Evolutionary conservation across 2,888 invertebrate species (phyloP), one percentile per base, ranked within the genome.

Genomic region (Cybosia mesomella): DNA sequence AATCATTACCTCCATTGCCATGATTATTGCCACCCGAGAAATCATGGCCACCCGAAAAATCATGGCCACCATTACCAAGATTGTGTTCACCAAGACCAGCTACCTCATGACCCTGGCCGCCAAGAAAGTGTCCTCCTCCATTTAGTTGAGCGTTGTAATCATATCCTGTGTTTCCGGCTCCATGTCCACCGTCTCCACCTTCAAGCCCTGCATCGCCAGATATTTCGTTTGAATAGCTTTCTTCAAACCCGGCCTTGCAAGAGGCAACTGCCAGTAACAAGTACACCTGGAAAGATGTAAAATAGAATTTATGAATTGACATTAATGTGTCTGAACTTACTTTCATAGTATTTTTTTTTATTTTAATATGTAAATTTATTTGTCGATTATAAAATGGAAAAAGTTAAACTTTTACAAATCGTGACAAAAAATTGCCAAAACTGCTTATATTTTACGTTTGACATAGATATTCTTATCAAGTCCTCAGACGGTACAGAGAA

Each of bases 201-300:
- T 75, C 83, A 53, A 85, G 83, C 36, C 86, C 86, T 24, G 84
- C 88, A 71, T 85, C 88, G 66, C 86, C 88, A 18, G 77, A 73
- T 39, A 87, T 75, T 34, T 86, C 87, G 72, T 88, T 85, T 70
- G 88, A 84, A 73, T 85, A 88, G 49, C 85, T 85, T 36, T 83
- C 82, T 70, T 86, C 82, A 64, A 81, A 85, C 63, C 93, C 91
- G 78, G 94, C 95, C 84, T 89, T 89, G 90, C 93, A 91, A 72
- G 88, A 85, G 85, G 93, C 94, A 82, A 91, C 91, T 85, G 91
- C 93, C 88, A 94, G 83, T 78, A 95, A 82, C 82, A 94, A 83
- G 90, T 91, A 93, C 73, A 94, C 87, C 95, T 95, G 89, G 0
- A 89, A 90, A 79, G 65, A 87, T 64, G 64, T 71, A 71, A 78